Base-by-base conservation (phyloP, 2,113 vertebrate genomes). In the Nycticebus coucang region DNA sequence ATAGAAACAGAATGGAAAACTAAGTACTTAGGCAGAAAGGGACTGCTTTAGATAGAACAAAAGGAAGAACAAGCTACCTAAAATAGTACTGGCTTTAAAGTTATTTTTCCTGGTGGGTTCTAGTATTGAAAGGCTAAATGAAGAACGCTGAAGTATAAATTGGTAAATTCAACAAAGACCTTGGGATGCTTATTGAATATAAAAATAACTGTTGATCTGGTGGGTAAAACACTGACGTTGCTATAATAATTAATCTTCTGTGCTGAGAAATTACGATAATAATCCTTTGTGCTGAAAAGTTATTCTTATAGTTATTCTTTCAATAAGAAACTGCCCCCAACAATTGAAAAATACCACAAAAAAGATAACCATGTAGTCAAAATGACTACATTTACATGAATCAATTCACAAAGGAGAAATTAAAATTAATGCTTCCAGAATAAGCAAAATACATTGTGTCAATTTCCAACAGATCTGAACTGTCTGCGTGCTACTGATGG, bases 341-440 rank as follows among this genome's bases (percentile, higher is more conserved):
- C 81, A 91, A 80, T 71, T 95, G 45, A 90, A 30, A 97, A 97
- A 95, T 95, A 60, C 11, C 59, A 85, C 89, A 93, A 95, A 80
- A 50, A 75, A 69, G 9, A 50, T 66, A 96, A 30, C 13, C n/a
- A 78, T 41, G 26, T 80, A 87, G 87, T 96, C 30, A 93, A 96
- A 95, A 89, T 87, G 41, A 79, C 91, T 86, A 15, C 22, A 85
- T 62, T 95, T 93, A 88, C 30, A 84, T 81, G 89, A 96, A 95
- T 92, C 93, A 93, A 84, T 71, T 24, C 59, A 75, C 11, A 77
- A 96, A 89, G 24, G 33, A 84, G 13, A 94, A 91, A 87, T 94
- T 95, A 77, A 97, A 91, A 88, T 89, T 41, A 83, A 71, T 97
- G n/a, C 22, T 94, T 94, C 55, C 50, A 95, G 66, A 97, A 90